These are phyloP conservation scores for Chloromyia formosa DNA, from an alignment of 2,888 invertebrate species.

Conservation along the genomic window DNA sequence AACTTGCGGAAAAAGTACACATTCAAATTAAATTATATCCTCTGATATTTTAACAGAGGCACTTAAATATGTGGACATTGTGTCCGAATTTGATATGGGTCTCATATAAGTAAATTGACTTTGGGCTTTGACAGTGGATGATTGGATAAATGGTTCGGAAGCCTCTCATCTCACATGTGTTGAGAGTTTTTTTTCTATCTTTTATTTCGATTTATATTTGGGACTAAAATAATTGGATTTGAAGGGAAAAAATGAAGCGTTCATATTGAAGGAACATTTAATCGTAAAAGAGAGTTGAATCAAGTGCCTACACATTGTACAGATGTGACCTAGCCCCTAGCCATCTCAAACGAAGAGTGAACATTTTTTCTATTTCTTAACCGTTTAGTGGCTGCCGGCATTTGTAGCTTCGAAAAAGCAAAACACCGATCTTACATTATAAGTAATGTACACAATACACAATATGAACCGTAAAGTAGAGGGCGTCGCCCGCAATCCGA, in stretches of 20 bases:
- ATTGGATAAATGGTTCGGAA: background rate
- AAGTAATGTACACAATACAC: no score
- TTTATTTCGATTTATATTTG: background rate
- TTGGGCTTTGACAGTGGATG: background rate
- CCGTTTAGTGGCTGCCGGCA: no score
- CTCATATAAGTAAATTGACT: constrained; percentile 15
- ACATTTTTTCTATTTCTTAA: no score
- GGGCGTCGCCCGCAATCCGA: no score
- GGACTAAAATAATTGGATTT: background rate
- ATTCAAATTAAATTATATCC: constrained; percentile 24
- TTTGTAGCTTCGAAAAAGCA: no score
- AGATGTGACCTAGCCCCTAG: no score
- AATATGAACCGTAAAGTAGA: no score
- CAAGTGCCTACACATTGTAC: no score
- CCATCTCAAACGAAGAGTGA: no score
- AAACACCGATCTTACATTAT: no score
- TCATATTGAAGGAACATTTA: no score
- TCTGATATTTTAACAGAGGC: constrained; percentile 25
- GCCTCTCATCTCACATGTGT: background rate
- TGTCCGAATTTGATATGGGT: constrained; percentile 27
- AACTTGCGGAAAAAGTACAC: constrained; percentile 6
- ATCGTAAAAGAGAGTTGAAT: no score
- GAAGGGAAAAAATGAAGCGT: background rate
- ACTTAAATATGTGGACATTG: constrained; percentile 28
- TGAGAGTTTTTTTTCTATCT: background rate